Base-by-base conservation (phyloP, 2,797 vertebrate species). In the Hozukius guyotensis region DNA sequence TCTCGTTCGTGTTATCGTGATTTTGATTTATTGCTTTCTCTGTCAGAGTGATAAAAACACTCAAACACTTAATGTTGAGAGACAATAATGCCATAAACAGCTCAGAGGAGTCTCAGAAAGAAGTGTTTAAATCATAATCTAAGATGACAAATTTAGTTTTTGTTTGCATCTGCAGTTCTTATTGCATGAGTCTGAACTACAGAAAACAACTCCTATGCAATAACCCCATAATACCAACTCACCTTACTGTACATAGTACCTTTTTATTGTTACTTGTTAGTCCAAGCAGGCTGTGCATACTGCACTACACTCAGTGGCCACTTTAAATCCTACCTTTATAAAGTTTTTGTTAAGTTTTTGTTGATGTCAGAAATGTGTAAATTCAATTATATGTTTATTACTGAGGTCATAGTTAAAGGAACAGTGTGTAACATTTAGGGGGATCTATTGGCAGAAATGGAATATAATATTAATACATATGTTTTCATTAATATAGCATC, bases 21-120 rank as follows among this genome's bases (percentile, higher is more conserved):
- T 32, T 71, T 46, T 20, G n/a, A 89, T 88, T 87, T 82, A 89
- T 80, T 80, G 64, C 74, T 42, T 5, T 68, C 13, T 57, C 14
- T 64, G 69, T 79, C 72, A 68, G 53, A 68, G 64, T 72, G 81
- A 84, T 77, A 67, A 85, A 85, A 75, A 84, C 55, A 57, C 7
- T 79, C 60, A 24, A 64, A 20, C 38, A 29, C 13, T 29, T 32
- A 24, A 73, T n/a, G 53, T 72, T 61, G 66, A 88, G 63, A 70
- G 67, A 73, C 69, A 75, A 29, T 42, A 84, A 78, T 59, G 56
- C 20, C 73, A 78, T 75, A 67, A 84, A 82, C 64, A 85, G 70
- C 75, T 73, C 24, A 46, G 53, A 62, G 75, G 64, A 63, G 73
- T 70, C 64, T 78, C 27, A 32, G 66, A 71, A 29, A 81, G 36